Evolutionary conservation across 2,797 vertebrate genomes (phyloP).

Genomic region (Nannoperca australis): DNA sequence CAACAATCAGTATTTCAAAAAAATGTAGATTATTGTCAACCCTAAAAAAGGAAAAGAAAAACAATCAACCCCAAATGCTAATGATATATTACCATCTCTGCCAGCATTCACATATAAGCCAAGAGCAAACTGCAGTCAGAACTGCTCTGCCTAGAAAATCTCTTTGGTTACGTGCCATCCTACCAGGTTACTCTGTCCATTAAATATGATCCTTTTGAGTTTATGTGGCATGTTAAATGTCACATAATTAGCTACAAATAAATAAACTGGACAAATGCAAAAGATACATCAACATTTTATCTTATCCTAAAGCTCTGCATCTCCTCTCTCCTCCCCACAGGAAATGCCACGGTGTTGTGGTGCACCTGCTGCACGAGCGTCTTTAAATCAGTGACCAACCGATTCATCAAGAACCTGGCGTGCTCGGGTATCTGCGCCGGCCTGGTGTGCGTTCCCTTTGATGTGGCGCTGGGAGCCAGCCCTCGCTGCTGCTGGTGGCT

Average conservation of each 20-base stretch:
- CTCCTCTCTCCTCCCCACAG: slow-evolving; percentile 74
- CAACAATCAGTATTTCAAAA: background rate
- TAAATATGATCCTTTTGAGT: background rate
- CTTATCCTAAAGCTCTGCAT: background rate
- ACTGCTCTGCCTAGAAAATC: background rate
- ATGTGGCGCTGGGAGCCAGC: slow-evolving; percentile 91
- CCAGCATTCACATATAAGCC: background rate
- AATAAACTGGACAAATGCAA: background rate
- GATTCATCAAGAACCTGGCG: slow-evolving; percentile 96
- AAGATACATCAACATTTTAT: background rate
- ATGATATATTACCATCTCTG: too few species aligned
- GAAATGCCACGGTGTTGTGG: slow-evolving; percentile 94
- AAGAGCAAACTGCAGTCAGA: background rate
- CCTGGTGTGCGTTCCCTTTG: slow-evolving; percentile 95
- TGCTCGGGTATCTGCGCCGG: slow-evolving; percentile 95
- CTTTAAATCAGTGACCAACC: slow-evolving; percentile 95
- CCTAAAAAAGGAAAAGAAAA: too few species aligned
- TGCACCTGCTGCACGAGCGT: slow-evolving; percentile 94
- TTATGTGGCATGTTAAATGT: background rate
- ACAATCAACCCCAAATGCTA: too few species aligned
- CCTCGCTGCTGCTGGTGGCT: slow-evolving; percentile 97
- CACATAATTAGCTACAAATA: background rate
- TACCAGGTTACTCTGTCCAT: background rate
- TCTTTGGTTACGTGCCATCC: background rate
- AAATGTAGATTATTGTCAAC: background rate